These are phyloP conservation scores for Aurelia aurita complex sp. Pacific DNA, from an alignment of 30 jellyfish, hydroid and myxozoan genomes.

Conservation along the genomic window DNA sequence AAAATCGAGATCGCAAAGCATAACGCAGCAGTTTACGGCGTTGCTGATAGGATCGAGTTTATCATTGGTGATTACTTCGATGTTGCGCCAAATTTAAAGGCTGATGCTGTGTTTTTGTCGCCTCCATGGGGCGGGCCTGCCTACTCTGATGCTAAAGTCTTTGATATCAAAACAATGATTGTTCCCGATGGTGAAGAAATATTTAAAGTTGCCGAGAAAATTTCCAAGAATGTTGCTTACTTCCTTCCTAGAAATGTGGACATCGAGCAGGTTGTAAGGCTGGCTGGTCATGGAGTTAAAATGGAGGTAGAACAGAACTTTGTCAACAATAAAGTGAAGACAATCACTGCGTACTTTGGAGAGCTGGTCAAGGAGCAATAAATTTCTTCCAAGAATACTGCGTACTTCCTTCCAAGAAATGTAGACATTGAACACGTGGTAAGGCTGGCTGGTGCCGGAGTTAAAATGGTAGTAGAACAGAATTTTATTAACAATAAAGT, in stretches of 20 bases:
- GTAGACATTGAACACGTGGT: slow-evolving; percentile 54
- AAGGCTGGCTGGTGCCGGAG: slow-evolving; percentile 60
- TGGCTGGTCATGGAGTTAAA: slow-evolving; percentile 67
- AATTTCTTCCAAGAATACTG: not conserved
- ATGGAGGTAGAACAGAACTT: slow-evolving; percentile 86
- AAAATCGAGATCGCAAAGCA: slow-evolving; percentile 78
- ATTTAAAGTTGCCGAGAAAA: slow-evolving; percentile 30
- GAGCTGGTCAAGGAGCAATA: slow-evolving; percentile 35
- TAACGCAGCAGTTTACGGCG: slow-evolving; percentile 92
- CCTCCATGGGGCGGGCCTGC: slow-evolving; percentile 99
- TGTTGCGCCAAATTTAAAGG: slow-evolving; percentile 73
- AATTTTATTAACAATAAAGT: slow-evolving; percentile 64
- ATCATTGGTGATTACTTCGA: slow-evolving; percentile 80
- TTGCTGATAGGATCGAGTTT: slow-evolving; percentile 90
- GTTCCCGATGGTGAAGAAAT: slow-evolving; percentile 77
- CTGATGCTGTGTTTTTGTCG: slow-evolving; percentile 87
- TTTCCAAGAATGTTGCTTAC: slow-evolving; percentile 75
- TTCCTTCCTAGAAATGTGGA: slow-evolving; percentile 95
- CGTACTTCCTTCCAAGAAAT: slow-evolving; percentile 87
- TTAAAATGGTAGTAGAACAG: slow-evolving; percentile 78
- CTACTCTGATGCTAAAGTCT: slow-evolving; percentile 58
- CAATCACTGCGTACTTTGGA: slow-evolving; percentile 89
- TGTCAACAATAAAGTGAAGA: slow-evolving; percentile 75
- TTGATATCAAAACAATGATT: slow-evolving; percentile 82
- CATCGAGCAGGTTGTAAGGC: slow-evolving; percentile 73